Evolutionary conservation across 1,140 invertebrate species (phyloP), one percentile per base, ranked within the genome.

Genomic region (Oppia nitens): DNA sequence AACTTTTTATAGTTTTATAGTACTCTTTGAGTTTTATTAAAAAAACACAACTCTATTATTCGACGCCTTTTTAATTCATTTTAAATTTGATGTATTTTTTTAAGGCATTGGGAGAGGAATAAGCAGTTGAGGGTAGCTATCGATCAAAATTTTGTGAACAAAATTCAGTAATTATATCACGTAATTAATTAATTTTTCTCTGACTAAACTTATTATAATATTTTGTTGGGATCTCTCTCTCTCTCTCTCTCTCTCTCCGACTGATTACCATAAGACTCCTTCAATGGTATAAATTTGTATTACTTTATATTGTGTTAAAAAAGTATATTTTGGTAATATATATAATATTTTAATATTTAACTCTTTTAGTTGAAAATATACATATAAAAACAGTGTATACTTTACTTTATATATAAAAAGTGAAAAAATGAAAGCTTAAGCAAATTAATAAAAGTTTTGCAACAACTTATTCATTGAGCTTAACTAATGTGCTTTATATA

Each of bases 221-320:
- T 40, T 56, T 23, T 17, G n/a, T 56, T n/a, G 32, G n/a, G 32
- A 12, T 49, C 40, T 56, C 17, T 45, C 53, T 55, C 53, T 45
- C 12, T 6, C 53, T 55, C 28, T 55, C 53, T 55, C 14, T 55
- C 26, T 47, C 27, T 55, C 14, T 55, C 28, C 45, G 12, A 14
- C 45, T 17, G 32, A 40, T 40, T 40, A 40, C 6, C 32, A 40
- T 40, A 40, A 40, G 32, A 40, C 32, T 40, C n/a, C n/a, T 12
- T 47, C 32, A 40, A 40, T 40, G 32, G 6, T 40, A 40, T 40
- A 40, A 40, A 40, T 40, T 40, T 40, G 6, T 40, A 40, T 40
- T 40, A 40, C 32, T 40, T 40, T 40, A 47, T 47, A 12, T 47
- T 47, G 45, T 14, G n/a, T 12, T 47, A n/a, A n/a, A n/a, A n/a